Conservation (phyloP, 2,797 vertebrate species). For the Hybognathus amarus region DNA sequence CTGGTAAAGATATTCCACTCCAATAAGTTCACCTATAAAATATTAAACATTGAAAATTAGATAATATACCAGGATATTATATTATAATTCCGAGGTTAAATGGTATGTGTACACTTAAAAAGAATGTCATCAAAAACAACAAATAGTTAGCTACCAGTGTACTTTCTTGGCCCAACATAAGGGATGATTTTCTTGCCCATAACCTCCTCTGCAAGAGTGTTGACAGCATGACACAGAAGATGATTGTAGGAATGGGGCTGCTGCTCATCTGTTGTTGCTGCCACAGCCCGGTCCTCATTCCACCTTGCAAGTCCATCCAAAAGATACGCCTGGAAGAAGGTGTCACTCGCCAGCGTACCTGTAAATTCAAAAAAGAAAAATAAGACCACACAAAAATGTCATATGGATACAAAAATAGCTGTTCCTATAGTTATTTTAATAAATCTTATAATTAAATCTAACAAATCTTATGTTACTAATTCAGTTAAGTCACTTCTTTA, state of each 20-base stretch:
- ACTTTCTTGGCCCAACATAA: constrained; percentile 8
- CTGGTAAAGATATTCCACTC: constrained; percentile 35
- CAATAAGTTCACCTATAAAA: constrained; percentile 31
- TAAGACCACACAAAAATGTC: no score
- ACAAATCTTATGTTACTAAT: no score
- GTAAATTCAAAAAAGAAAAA: no score
- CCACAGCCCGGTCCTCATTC: constrained; percentile 24
- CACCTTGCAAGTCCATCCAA: constrained; percentile 42
- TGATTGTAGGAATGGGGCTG: not conserved
- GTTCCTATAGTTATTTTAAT: no score
- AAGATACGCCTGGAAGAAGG: constrained; percentile 32
- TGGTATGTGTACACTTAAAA: not conserved
- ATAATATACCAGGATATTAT: not conserved
- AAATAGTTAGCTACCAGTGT: not conserved
- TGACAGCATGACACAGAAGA: constrained; percentile 11
- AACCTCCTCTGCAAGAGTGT: not conserved
- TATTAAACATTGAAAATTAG: not conserved
- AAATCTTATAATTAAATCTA: no score
- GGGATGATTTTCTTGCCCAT: constrained; percentile 8
- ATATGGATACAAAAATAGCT: no score
- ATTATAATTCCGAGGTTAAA: not conserved
- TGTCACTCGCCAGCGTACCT: constrained; percentile 20
- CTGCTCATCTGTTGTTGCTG: not conserved
- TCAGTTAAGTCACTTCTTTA: no score
- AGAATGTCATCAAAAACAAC: not conserved